Evolutionary conservation across 2,797 vertebrate species (phyloP).

Genomic region (Pangasius larnaudii): DNA sequence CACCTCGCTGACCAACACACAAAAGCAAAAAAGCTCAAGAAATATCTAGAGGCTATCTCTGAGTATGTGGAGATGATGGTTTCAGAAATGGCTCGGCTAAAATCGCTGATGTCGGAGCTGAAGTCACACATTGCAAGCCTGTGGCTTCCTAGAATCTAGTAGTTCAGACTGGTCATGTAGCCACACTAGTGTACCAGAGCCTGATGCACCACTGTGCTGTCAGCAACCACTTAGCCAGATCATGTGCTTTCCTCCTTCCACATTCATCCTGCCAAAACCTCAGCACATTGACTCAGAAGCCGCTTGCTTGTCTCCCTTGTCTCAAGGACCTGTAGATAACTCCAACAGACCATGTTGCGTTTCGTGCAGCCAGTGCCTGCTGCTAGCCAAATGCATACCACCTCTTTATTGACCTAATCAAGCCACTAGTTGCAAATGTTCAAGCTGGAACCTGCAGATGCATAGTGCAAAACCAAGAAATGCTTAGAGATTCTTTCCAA

Average conservation of each 20-base stretch:
- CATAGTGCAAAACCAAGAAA: background rate
- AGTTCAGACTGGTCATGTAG: background rate
- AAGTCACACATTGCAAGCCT: background rate
- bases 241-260: background rate
- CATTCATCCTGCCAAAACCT: background rate
- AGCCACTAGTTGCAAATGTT: background rate
- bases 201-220: background rate
- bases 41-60: background rate
- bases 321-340: background rate
- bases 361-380: background rate
- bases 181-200: too few species aligned
- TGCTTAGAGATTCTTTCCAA: background rate
- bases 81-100: background rate
- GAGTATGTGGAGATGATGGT: background rate
- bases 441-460: background rate
- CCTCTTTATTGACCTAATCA: background rate
- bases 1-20: background rate
- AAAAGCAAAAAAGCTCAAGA: background rate
- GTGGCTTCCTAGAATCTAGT: background rate
- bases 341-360: background rate
- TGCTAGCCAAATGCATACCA: background rate
- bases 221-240: background rate
- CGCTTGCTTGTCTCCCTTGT: background rate
- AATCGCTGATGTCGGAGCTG: background rate
- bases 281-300: background rate